Conservation (phyloP, 2,113 vertebrate species). For the Alligator mississippiensis region DNA sequence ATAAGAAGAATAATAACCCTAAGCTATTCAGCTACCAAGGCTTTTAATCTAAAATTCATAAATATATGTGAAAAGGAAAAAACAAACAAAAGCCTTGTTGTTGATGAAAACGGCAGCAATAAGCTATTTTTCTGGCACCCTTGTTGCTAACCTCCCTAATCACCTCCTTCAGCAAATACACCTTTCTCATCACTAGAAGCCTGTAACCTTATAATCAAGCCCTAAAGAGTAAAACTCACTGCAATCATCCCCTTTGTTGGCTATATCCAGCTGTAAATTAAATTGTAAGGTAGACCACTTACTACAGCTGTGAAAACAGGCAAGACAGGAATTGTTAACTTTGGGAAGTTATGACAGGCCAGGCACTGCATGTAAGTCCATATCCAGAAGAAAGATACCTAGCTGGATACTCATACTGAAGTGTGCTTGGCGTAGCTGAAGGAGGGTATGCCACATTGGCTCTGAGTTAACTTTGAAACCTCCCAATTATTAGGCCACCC, state of each 20-base stretch:
- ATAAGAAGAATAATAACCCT: slow-evolving; percentile 7
- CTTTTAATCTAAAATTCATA: not conserved
- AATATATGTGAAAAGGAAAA: not conserved
- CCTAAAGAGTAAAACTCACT: not conserved
- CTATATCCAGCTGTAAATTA: not conserved
- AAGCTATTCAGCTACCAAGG: slow-evolving; percentile 4
- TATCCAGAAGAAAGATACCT: not conserved
- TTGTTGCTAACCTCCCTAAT: not conserved
- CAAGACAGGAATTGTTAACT: not conserved
- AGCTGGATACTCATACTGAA: not conserved
- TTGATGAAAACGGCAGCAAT: not conserved
- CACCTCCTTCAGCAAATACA: not conserved
- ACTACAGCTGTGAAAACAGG: not conserved
- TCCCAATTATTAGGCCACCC: not conserved
- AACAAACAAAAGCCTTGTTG: not conserved
- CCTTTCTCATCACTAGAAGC: not conserved
- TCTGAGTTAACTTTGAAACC: not conserved
- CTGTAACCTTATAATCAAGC: not conserved
- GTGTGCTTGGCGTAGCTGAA: not conserved
- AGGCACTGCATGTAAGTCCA: not conserved
- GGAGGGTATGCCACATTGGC: fast-evolving
- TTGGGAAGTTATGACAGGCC: not conserved
- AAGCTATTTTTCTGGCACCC: not conserved
- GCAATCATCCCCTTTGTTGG: not conserved
- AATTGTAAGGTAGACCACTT: not conserved